Conservation (phyloP, 2,113 vertebrate genomes). For the Petaurus breviceps region DNA sequence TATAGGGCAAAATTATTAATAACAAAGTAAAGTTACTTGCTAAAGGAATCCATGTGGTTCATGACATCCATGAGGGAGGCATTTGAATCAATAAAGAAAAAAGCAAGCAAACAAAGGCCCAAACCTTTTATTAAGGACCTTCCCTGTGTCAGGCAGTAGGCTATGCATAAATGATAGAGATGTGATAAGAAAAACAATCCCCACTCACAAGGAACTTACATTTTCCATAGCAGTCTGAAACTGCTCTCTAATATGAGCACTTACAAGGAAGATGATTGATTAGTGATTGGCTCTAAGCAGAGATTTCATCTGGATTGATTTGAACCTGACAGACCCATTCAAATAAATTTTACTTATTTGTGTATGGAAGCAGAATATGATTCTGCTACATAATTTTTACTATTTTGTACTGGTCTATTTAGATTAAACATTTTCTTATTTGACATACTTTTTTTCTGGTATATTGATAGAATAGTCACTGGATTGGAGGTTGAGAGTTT, state of each 20-base stretch:
- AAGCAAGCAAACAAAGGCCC: not conserved
- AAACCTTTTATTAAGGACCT: not conserved
- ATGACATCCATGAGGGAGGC: not conserved
- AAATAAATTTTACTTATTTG: not conserved
- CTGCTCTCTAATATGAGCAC: not conserved
- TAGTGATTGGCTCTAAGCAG: not conserved
- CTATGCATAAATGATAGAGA: not conserved
- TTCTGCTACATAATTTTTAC: not conserved
- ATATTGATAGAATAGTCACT: not conserved
- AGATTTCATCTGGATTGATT: not conserved
- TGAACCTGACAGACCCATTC: not conserved
- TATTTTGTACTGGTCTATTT: not conserved
- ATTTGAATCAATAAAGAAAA: not conserved
- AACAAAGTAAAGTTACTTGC: not conserved
- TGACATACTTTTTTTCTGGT: not conserved
- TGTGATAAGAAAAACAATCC: not conserved
- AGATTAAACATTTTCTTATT: not conserved
- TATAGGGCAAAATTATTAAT: not conserved
- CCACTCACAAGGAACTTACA: not conserved
- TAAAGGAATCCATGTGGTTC: not conserved
- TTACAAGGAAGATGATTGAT: not conserved
- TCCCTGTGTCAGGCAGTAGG: not conserved
- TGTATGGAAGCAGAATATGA: not conserved
- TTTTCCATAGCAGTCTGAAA: not conserved
- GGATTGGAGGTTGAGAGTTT: not conserved